Percentiles rank a stretch among this genome's conserved stretches.
Evolutionary conservation across 2,797 vertebrate species (phyloP).

Genomic region (Hoplostethus mediterraneus): DNA sequence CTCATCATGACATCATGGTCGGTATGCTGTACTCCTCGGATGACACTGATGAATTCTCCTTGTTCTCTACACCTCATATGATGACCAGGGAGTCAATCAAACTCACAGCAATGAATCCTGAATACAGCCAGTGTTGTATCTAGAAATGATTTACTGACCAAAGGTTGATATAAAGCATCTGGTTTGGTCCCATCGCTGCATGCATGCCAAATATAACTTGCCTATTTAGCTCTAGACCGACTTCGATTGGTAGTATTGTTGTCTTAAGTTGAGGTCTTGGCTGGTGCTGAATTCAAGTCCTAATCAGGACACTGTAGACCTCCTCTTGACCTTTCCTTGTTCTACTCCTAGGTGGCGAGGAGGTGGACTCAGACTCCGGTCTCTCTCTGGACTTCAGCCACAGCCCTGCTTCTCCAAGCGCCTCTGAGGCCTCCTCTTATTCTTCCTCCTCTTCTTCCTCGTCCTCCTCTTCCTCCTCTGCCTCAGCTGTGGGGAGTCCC

Average conservation of each 20-base stretch:
- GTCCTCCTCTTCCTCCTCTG: conserved; percentile 77
- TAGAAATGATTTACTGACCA: too few relatives aligned
- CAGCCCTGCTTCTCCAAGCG: conserved; percentile 90
- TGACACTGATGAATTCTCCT: too few relatives aligned
- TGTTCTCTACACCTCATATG: too few relatives aligned
- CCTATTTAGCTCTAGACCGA: background rate
- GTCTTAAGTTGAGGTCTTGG: background rate
- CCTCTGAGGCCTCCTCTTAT: conserved; percentile 88
- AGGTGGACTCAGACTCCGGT: conserved; percentile 94
- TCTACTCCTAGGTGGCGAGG: conserved; percentile 64
- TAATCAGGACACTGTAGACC: background rate
- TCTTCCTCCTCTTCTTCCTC: conserved; percentile 83
- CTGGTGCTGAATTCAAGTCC: background rate
- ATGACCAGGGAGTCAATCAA: too few relatives aligned
- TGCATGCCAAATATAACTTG: too few relatives aligned
- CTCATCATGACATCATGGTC: too few relatives aligned
- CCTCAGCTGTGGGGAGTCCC: conserved; percentile 37
- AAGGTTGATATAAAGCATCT: too few relatives aligned
- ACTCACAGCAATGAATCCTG: too few relatives aligned
- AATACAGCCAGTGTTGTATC: too few relatives aligned
- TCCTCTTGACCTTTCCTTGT: conserved; percentile 10
- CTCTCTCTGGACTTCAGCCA: conserved; percentile 94
- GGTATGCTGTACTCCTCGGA: too few relatives aligned
- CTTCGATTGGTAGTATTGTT: background rate
- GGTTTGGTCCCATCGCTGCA: too few relatives aligned